Evolutionary conservation across 2,113 vertebrate species (phyloP), one percentile per base, ranked within the genome.

Genomic region (Mastomys natalensis): DNA sequence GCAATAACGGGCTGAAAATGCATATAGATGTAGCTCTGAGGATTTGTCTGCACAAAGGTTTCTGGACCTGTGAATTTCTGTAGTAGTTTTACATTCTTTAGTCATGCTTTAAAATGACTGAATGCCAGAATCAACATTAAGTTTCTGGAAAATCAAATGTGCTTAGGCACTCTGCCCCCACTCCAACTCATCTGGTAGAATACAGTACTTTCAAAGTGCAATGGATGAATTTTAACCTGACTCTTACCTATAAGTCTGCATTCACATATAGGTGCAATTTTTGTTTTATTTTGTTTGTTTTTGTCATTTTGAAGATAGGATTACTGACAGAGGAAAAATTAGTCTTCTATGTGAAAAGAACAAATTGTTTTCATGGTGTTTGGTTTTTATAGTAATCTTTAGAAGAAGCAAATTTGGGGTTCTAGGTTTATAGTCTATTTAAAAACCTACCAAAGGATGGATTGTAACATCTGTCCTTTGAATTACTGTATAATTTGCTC

Each of bases 71-170:
- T 55, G 77, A 98, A 95, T 98, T 98, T 97, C 93, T 96, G 95
- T 92, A 97, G 95, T 85, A 94, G 95, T 98, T 98, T 98, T 97
- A 98, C 96, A 98, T 92, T 98, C 97, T 98, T 97, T 98, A 98
- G 98, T 98, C 98, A 98, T 97, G 97, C 95, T 97, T 98, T 98
- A 98, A 98, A 98, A 98, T 98, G 98, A 98, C 96, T 98, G 98
- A 98, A 97, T 96, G 98, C 97, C 84, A 96, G 97, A 73, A 86
- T 98, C 98, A 98, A 98, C 97, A 98, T 97, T 0, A 84, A 98
- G 97, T 96, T 0, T 6, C 93, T 97, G 95, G 96, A 97, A 98
- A 98, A 98, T 98, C 97, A 98, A 98, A 97, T 92, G 92, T 97
- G 51, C 43, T 98, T 98, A 98, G 97, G 96, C 24, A 6, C 96